These are phyloP conservation scores for Drosophila neutralis DNA, from an alignment of 2,888 invertebrate species.

Conservation along the genomic window DNA sequence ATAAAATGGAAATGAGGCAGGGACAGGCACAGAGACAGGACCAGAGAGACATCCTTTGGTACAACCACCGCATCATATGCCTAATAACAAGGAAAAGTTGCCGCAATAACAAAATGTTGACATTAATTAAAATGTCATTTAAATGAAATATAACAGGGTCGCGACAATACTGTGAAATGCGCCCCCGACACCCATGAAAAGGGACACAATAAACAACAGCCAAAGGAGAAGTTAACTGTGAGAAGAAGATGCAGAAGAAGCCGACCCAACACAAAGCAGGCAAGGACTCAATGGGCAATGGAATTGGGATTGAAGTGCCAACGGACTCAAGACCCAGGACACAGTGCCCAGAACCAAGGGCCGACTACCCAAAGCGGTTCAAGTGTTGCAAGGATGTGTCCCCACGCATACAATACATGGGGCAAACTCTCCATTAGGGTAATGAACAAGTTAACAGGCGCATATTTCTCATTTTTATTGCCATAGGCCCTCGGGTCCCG, in stretches of 20 bases:
- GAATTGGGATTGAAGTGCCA: slow-evolving; percentile 53
- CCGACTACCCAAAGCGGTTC: slow-evolving; percentile 4
- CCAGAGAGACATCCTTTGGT: background rate
- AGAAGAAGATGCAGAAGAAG: slow-evolving; percentile 11
- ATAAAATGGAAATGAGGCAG: slow-evolving; percentile 8
- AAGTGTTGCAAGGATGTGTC: background rate
- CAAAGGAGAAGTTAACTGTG: slow-evolving; percentile 20
- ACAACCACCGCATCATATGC: slow-evolving; percentile 4
- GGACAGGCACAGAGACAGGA: background rate
- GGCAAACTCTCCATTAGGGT: slow-evolving; percentile 76
- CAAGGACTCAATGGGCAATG: slow-evolving; percentile 42
- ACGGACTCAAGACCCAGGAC: slow-evolving; percentile 1
- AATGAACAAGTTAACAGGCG: slow-evolving; percentile 80
- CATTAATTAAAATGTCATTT: slow-evolving; percentile 81
- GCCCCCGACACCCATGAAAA: slow-evolving; percentile 52
- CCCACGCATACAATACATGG: slow-evolving; percentile 45
- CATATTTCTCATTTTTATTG: slow-evolving; percentile 75
- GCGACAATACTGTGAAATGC: slow-evolving; percentile 64
- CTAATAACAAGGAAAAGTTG: slow-evolving; percentile 44
- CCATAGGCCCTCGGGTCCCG: slow-evolving; percentile 15
- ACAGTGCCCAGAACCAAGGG: background rate
- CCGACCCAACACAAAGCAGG: slow-evolving; percentile 50
- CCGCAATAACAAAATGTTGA: slow-evolving; percentile 72
- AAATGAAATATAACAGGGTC: slow-evolving; percentile 72
- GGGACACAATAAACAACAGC: slow-evolving; percentile 61